Evolutionary conservation across 2,113 vertebrate species (phyloP).

Genomic region (Parus major): DNA sequence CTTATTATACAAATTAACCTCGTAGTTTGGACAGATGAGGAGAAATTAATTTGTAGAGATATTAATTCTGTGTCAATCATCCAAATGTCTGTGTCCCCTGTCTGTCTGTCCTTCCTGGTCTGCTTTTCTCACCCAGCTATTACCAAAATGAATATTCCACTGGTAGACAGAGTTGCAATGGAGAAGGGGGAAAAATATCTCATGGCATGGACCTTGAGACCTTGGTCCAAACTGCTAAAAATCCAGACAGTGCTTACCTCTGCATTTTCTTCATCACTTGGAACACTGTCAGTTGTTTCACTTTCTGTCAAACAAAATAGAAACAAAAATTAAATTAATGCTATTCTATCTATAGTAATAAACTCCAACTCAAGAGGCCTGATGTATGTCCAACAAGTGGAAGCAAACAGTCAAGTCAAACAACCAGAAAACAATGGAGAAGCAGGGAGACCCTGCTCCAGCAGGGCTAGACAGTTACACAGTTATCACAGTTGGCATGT

Average conservation of each 20-base stretch:
- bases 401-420: neutral
- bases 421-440: neutral
- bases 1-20: neutral
- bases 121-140: neutral
- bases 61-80: neutral
- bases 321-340: conserved; percentile 30
- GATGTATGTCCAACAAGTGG: neutral
- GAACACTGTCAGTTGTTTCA: conserved; percentile 90
- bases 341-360: neutral
- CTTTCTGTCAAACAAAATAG: conserved; percentile 82
- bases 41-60: neutral
- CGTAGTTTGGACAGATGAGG: neutral
- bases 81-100: neutral
- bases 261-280: conserved; percentile 87
- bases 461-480: neutral
- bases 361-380: neutral
- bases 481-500: neutral
- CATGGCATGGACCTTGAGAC: neutral
- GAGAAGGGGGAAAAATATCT: neutral
- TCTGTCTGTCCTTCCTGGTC: neutral
- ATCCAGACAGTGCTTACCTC: conserved; percentile 76
- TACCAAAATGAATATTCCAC: neutral
- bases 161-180: neutral
- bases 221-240: neutral
- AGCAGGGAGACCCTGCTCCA: neutral